Evolutionary conservation across 53 echinoderm and acorn worm genomes (phyloP), one percentile per base, ranked within the genome.

Genomic region (Luidia sarsii): DNA sequence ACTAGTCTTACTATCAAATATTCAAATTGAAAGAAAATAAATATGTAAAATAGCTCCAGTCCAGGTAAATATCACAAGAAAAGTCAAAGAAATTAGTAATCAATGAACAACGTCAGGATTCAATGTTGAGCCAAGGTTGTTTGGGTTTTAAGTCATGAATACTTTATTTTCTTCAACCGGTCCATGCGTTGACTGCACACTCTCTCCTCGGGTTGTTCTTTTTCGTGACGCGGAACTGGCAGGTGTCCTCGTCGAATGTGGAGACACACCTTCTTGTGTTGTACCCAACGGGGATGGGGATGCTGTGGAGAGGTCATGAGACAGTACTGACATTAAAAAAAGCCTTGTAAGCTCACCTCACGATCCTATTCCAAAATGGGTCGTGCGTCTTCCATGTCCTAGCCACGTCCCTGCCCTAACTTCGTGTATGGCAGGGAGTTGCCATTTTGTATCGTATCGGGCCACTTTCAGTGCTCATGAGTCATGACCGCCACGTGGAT

Each of bases 181-280:
- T 25, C 67, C 67, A 67, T 13, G 67, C 45, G 1, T 28, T 23
- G 25, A 43, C 43, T 10, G 45, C 43, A 28, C 67, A 67, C 20
- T 41, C 41, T 36, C 28, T 37, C 9, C 43, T 23, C 10, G 67
- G 45, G 67, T 67, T 67, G 23, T 29, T 67, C 25, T 2, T 0
- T 24, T 45, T 41, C 46, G 25, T 41, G 43, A 67, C 67, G 8
- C 43, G 39, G 67, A 35, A 67, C 3, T 41, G 39, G 24, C 67
- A 67, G 11, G 41, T 41, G 25, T 67, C 67, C 16, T 67, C 67
- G 25, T 67, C 67, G 16, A 67, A 19, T 41, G n/a, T n/a, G 3
- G 18, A 43, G 67, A 45, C 9, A 14, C 67, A 67, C 45, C 27
- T 43, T 24, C 25, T 39, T 0, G 7, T 23, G 46, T 67, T 45